Evolutionary conservation across 2,797 vertebrate species (phyloP).

Genomic region (Pelobates cultripes): DNA sequence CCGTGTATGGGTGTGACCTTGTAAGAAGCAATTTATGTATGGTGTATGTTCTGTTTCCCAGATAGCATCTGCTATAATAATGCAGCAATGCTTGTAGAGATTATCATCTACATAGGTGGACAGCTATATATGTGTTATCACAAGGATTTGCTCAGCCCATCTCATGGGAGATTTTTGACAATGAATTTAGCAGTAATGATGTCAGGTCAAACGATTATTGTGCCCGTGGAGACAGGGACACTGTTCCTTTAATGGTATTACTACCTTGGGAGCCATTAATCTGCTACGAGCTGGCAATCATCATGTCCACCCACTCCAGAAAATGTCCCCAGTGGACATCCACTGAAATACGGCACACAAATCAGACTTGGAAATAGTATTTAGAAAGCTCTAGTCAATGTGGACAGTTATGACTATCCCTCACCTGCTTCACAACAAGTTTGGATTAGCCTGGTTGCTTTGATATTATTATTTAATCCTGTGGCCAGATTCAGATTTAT

Average conservation of each 20-base stretch:
- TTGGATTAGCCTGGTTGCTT: too few relatives aligned
- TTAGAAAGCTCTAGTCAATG: slow-evolving; percentile 12
- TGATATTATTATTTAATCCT: too few relatives aligned
- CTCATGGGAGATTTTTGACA: slow-evolving; percentile 53
- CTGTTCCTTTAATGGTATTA: slow-evolving; percentile 50
- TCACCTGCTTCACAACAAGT: too few relatives aligned
- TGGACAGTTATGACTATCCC: slow-evolving; percentile 6
- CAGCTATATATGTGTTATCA: slow-evolving; percentile 45
- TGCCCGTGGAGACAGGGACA: slow-evolving; percentile 29
- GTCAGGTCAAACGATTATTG: slow-evolving; percentile 48
- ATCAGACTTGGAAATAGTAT: slow-evolving; percentile 43
- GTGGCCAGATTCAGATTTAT: too few relatives aligned
- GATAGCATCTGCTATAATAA: slow-evolving; percentile 13
- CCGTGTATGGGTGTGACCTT: slow-evolving; percentile 38
- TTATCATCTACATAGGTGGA: slow-evolving; percentile 46
- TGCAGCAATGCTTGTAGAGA: slow-evolving; percentile 37
- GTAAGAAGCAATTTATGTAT: slow-evolving; percentile 33
- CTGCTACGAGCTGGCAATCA: slow-evolving; percentile 48
- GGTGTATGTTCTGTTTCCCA: slow-evolving; percentile 36
- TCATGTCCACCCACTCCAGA: slow-evolving; percentile 37
- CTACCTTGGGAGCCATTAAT: slow-evolving; percentile 48
- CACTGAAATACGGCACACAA: neutral
- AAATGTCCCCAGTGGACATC: slow-evolving; percentile 34
- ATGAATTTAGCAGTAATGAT: slow-evolving; percentile 54
- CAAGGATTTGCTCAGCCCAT: slow-evolving; percentile 42